Evolutionary conservation across 2,113 vertebrate species (phyloP).

Genomic region (Astur gentilis): DNA sequence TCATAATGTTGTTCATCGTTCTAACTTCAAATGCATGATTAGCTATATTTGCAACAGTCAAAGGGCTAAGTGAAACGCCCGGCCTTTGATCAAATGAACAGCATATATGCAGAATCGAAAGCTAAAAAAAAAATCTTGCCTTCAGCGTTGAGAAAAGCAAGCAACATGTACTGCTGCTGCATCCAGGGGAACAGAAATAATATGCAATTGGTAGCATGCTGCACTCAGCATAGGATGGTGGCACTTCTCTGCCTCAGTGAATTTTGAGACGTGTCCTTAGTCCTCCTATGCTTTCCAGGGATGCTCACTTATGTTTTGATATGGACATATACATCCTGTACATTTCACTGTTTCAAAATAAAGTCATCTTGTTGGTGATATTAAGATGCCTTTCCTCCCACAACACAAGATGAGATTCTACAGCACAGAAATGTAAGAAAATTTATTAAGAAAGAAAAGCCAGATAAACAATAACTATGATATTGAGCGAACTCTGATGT

Average conservation of each 20-base stretch:
- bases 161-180: background rate
- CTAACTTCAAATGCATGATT: background rate
- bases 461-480: background rate
- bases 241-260: background rate
- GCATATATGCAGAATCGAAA: background rate
- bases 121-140: background rate
- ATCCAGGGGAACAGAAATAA: background rate
- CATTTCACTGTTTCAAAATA: background rate
- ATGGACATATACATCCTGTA: background rate
- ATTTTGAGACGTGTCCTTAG: background rate
- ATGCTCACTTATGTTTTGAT: background rate
- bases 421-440: background rate
- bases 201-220: background rate
- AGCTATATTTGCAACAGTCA: background rate
- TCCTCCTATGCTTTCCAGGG: background rate
- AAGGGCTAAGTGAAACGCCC: background rate
- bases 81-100: background rate
- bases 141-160: background rate
- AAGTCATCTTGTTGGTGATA: background rate
- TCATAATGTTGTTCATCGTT: background rate
- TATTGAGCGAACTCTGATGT: background rate
- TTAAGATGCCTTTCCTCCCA: background rate
- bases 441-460: background rate
- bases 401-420: background rate
- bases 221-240: background rate